Evolutionary conservation across 2,888 invertebrate genomes (phyloP), one percentile per base, ranked within the genome.

Genomic region (Rhaphigaster nebulosa): DNA sequence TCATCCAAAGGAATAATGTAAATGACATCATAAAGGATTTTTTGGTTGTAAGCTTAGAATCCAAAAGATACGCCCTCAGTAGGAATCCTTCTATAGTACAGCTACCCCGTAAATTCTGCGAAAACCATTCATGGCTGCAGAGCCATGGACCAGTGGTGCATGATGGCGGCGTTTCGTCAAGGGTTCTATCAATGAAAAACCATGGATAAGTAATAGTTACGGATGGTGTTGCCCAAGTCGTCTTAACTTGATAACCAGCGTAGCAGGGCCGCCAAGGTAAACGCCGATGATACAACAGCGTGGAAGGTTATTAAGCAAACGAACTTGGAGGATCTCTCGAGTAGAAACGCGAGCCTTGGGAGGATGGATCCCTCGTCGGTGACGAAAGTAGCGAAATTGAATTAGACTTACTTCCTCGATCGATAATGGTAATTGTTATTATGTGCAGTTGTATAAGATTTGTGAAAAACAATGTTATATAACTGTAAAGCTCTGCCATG

Each of bases 161-260:
- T 80, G 80, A 38, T 41, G 80, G 80, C 38, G 41, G 41, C 80
- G 23, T 84, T 84, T 84, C 84, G 84, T 45, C 84, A 84, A 84
- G 84, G 45, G 84, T 84, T 84, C 45, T n/a, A 84, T 84, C 84
- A 84, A 41, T 45, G 45, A 45, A 84, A 84, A 84, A 84, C 84
- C 84, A 84, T 84, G 84, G 84, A 26, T 45, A 84, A 84, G 5
- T 84, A 84, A 84, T 84, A n/a, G 84, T 84, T 84, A 84, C 84
- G 84, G 84, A 13, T 84, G 84, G 45, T 34, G 45, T 84, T 84
- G 84, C 84, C 45, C 84, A 84, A 84, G 84, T n/a, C 45, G 20
- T 41, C 41, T 80, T 80, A 84, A 76, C 70, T 76, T 76, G 70
- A 38, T 76, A 76, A n/a, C 23, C 45, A 18, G n/a, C 84, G 84